A percentile compares a stretch with the other conserved stretches of the same genome.
Evolutionary conservation across 2,797 vertebrate species (phyloP).

Genomic region (Huso huso): DNA sequence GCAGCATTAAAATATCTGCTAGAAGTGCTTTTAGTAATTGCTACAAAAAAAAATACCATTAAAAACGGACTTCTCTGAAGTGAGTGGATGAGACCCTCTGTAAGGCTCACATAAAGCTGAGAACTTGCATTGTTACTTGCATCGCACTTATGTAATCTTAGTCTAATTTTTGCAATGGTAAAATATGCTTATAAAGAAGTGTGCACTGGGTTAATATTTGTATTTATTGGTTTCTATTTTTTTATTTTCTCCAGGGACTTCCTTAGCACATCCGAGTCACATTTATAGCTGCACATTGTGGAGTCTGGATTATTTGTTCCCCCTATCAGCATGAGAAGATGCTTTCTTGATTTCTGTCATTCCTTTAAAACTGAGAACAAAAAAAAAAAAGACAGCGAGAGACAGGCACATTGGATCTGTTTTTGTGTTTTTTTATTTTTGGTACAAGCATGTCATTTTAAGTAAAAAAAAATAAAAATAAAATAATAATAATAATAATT

Average conservation of each 20-base stretch:
- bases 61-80: too few species aligned
- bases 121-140: too few species aligned
- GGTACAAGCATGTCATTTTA: background rate
- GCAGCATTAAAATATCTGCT: too few species aligned
- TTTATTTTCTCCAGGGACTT: slow-evolving; percentile 34
- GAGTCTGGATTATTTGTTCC: background rate
- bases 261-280: slow-evolving; percentile 32
- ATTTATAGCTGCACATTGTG: slow-evolving; percentile 23
- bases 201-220: background rate
- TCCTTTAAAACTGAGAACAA: slow-evolving; percentile 20
- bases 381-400: background rate
- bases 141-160: too few species aligned
- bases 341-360: slow-evolving; percentile 22
- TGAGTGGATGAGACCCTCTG: too few species aligned
- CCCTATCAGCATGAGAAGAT: slow-evolving; percentile 7
- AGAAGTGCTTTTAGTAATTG: too few species aligned
- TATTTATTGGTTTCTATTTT: slow-evolving; percentile 3
- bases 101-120: too few species aligned
- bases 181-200: background rate
- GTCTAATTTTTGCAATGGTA: too few species aligned
- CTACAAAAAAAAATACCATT: too few species aligned
- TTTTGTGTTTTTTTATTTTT: slow-evolving; percentile 11
- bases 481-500: too few species aligned
- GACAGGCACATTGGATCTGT: slow-evolving; percentile 1
- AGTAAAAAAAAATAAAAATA: too few species aligned